Evolutionary conservation across 2,797 vertebrate species (phyloP).

Genomic region (Kryptopterus vitreolus): DNA sequence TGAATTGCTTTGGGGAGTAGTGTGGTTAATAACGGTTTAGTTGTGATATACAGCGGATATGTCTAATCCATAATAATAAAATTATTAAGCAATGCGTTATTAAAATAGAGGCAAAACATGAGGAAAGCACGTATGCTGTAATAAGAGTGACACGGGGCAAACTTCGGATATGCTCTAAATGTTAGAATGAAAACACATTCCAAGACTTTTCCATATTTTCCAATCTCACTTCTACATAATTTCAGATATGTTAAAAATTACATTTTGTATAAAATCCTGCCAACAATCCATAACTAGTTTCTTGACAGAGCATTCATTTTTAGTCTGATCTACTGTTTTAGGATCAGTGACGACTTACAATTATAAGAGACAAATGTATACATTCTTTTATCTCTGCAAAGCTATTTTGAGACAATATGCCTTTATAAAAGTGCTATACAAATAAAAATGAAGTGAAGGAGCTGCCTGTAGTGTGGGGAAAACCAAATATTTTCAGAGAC

Average conservation of each 20-base stretch:
- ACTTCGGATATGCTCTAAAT: neutral
- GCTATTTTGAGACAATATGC: too few species aligned
- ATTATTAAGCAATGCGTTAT: too few species aligned
- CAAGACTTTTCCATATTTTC: neutral
- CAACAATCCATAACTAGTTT: too few species aligned
- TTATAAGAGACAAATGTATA: too few species aligned
- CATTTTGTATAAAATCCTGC: neutral
- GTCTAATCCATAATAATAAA: neutral
- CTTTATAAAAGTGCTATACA: neutral
- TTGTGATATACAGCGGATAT: neutral
- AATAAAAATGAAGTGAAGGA: neutral
- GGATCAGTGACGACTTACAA: too few species aligned
- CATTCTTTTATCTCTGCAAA: too few species aligned
- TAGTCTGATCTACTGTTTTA: neutral
- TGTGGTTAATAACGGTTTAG: neutral
- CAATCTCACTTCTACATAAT: neutral
- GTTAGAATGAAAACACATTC: neutral
- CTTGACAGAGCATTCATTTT: neutral
- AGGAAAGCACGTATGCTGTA: too few species aligned
- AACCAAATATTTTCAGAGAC: too few species aligned
- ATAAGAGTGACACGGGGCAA: neutral
- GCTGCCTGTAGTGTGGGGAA: too few species aligned
- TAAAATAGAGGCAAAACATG: too few species aligned
- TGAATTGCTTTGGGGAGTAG: slow-evolving; percentile 35
- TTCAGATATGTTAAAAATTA: neutral